These are phyloP conservation scores for Anarsia innoxiella DNA, from an alignment of 2,888 invertebrate genomes.

Conservation along the genomic window DNA sequence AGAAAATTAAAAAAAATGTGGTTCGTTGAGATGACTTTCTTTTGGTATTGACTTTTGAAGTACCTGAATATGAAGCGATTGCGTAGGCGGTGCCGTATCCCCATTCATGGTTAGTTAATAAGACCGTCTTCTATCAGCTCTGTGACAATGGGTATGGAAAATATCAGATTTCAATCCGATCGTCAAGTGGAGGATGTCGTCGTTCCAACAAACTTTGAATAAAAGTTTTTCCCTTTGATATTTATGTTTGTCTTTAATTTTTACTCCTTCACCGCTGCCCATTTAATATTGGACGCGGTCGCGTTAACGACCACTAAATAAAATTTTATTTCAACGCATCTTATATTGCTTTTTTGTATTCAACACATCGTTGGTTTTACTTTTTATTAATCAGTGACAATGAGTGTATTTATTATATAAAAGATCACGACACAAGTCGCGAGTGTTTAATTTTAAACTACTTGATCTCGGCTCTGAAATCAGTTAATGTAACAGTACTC, in stretches of 20 bases:
- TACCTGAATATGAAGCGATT: slow-evolving; percentile 2
- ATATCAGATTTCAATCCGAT: slow-evolving; percentile 67
- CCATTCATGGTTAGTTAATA: slow-evolving; percentile 58
- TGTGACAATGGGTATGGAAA: slow-evolving; percentile 53
- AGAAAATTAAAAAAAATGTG: slow-evolving; percentile 8
- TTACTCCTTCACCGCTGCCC: slow-evolving; percentile 63
- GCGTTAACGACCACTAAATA: slow-evolving; percentile 72
- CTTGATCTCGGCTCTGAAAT: too few relatives aligned
- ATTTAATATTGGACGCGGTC: slow-evolving; percentile 66
- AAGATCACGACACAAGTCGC: too few relatives aligned
- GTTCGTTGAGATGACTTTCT: slow-evolving; percentile 6
- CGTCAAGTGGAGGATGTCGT: slow-evolving; percentile 35
- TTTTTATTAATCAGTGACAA: slow-evolving; percentile 56
- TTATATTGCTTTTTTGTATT: slow-evolving; percentile 52
- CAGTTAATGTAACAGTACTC: too few relatives aligned
- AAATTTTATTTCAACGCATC: slow-evolving; percentile 69
- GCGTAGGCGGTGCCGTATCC: slow-evolving; percentile 20
- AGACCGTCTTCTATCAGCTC: slow-evolving; percentile 34
- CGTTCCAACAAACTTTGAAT: slow-evolving; percentile 40
- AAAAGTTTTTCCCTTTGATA: slow-evolving; percentile 56
- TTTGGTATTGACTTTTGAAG: slow-evolving; percentile 8
- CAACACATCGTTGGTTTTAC: slow-evolving; percentile 62
- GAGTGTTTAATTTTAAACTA: too few relatives aligned
- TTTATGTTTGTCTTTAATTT: slow-evolving; percentile 73
- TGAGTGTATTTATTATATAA: slow-evolving; percentile 18